A percentile compares a stretch with the other conserved stretches of the same genome.
Evolutionary conservation across 1,140 invertebrate species (phyloP).

Genomic region (Holotrichia oblita): DNA sequence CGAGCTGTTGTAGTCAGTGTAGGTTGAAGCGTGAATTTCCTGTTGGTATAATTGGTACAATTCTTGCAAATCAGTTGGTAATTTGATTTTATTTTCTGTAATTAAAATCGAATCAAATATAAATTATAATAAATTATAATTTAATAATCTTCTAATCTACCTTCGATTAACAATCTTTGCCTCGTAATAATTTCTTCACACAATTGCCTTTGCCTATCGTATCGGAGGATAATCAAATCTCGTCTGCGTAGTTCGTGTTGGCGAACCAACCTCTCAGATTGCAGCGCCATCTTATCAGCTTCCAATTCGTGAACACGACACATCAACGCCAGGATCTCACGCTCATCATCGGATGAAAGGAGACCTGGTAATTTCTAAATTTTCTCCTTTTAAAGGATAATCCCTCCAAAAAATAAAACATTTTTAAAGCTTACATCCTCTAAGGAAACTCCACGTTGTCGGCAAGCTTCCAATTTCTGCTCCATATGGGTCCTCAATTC

Average conservation of each 20-base stretch:
- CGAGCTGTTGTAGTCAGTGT: constrained; percentile 64
- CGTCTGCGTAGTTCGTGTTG: constrained; percentile 86
- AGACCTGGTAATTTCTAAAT: constrained; percentile 81
- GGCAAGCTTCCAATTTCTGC: constrained; percentile 79
- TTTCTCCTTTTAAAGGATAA: too few relatives aligned
- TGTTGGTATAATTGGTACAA: constrained; percentile 88
- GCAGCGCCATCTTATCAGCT: constrained; percentile 90
- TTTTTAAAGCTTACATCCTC: constrained; percentile 89
- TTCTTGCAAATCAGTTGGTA: constrained; percentile 83
- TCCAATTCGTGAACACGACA: constrained; percentile 91
- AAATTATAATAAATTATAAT: not conserved
- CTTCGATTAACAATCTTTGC: constrained; percentile 87
- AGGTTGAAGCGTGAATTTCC: constrained; percentile 81
- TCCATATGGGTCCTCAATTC: constrained; percentile 78
- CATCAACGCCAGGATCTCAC: constrained; percentile 84
- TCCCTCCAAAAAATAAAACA: too few relatives aligned
- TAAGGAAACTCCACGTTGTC: constrained; percentile 76
- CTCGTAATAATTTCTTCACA: constrained; percentile 92
- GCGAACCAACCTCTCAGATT: constrained; percentile 83
- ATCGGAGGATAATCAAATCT: constrained; percentile 84
- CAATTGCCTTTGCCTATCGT: constrained; percentile 83
- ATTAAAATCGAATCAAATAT: constrained; percentile 40
- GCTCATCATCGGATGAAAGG: constrained; percentile 85
- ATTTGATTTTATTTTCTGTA: constrained; percentile 71
- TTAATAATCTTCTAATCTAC: constrained; percentile 62